Conservation (phyloP, 2,888 invertebrate species). For the Morinoia aosen region DNA sequence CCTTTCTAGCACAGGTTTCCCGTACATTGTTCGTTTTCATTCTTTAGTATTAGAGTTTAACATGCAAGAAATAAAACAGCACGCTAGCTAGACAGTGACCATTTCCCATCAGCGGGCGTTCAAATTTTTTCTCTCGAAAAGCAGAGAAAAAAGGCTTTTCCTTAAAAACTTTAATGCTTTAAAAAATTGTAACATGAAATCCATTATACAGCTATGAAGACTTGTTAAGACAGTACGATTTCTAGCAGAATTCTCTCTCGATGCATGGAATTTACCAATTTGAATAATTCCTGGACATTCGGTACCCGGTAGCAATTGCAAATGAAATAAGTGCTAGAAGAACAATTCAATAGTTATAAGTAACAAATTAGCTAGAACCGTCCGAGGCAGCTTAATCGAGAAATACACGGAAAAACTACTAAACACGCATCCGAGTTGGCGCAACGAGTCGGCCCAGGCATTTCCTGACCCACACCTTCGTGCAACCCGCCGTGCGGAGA, state of each 20-base stretch:
- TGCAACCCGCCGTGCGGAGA: neutral
- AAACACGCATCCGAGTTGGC: neutral
- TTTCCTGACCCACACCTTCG: neutral
- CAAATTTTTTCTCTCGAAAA: neutral
- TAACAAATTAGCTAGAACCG: neutral
- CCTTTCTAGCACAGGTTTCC: neutral
- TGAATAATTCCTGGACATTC: neutral
- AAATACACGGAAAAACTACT: neutral
- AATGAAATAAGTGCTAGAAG: neutral
- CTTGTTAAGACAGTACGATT: neutral
- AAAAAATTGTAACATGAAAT: no score
- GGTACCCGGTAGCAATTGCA: neutral
- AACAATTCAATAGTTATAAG: neutral
- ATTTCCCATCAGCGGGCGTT: neutral
- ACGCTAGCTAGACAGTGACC: neutral
- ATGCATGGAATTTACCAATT: neutral
- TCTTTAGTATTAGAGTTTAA: neutral
- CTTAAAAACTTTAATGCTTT: no score
- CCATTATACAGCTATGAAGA: no score
- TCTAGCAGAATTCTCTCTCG: neutral
- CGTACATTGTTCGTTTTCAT: neutral
- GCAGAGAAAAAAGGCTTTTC: neutral
- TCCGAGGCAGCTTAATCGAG: neutral
- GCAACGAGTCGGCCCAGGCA: neutral
- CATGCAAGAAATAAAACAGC: neutral